Evolutionary conservation across 2,797 vertebrate species (phyloP).

Genomic region (Gambusia yucatana): DNA sequence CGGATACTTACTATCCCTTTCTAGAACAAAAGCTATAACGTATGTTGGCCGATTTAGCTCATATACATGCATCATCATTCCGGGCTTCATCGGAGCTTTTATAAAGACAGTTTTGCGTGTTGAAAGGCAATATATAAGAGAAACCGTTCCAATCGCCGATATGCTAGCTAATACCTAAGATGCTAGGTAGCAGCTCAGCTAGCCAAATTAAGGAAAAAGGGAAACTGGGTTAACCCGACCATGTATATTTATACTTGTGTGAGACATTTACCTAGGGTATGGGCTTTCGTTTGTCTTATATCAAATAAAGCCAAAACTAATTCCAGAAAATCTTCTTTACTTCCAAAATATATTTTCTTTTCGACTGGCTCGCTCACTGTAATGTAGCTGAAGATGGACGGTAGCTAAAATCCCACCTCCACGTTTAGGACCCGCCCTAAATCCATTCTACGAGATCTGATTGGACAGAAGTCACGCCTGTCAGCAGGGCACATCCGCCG

Average conservation of each 20-base stretch:
- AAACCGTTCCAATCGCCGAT: slow-evolving; percentile 60
- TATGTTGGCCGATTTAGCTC: slow-evolving; percentile 29
- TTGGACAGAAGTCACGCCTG: slow-evolving; percentile 51
- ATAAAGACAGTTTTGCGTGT: slow-evolving; percentile 52
- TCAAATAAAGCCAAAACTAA: slow-evolving; percentile 77
- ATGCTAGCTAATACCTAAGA: slow-evolving; percentile 71
- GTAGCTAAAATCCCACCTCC: slow-evolving; percentile 79
- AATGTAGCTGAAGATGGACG: slow-evolving; percentile 87
- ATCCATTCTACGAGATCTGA: slow-evolving; percentile 39
- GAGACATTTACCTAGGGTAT: slow-evolving; percentile 81
- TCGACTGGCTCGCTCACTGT: slow-evolving; percentile 82
- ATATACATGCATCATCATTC: slow-evolving; percentile 58
- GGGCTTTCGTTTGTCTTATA: slow-evolving; percentile 81
- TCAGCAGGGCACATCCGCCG: slow-evolving; percentile 61
- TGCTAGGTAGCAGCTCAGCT: slow-evolving; percentile 78
- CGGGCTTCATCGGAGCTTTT: slow-evolving; percentile 34
- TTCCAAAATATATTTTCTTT: slow-evolving; percentile 84
- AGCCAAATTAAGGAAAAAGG: slow-evolving; percentile 78
- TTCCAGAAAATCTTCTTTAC: slow-evolving; percentile 81
- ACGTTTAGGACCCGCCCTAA: slow-evolving; percentile 60
- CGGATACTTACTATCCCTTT: slow-evolving; percentile 46
- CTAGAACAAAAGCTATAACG: slow-evolving; percentile 43
- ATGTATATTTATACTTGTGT: slow-evolving; percentile 68
- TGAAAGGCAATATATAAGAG: slow-evolving; percentile 52
- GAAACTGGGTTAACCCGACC: slow-evolving; percentile 76